Conservation (phyloP, 92 coral and sea anemone species). For the Phenganax stokvisi region DNA sequence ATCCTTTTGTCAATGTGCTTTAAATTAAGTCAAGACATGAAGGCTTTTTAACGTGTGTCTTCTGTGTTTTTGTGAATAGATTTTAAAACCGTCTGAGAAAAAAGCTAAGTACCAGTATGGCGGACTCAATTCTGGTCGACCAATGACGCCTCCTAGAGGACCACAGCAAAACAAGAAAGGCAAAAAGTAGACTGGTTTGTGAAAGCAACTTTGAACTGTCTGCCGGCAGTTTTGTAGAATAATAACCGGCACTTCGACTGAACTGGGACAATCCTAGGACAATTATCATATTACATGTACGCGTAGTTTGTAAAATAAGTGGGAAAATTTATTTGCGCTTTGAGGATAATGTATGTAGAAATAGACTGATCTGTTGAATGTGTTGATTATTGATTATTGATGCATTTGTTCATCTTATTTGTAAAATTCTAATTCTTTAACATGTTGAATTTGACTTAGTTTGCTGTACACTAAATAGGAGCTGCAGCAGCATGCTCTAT, state of each 20-base stretch:
- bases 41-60: neutral
- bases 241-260: neutral
- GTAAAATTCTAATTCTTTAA: too few relatives aligned
- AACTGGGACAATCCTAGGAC: too few relatives aligned
- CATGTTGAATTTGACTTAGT: too few relatives aligned
- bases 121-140: conserved; percentile 94
- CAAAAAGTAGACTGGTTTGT: conserved; percentile 44
- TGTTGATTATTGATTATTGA: too few relatives aligned
- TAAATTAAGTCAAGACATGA: too few relatives aligned
- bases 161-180: conserved; percentile 84
- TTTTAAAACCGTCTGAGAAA: conserved; percentile 95
- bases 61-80: conserved; percentile 45
- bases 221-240: conserved; percentile 45
- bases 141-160: conserved; percentile 93
- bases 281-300: neutral
- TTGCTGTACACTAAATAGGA: too few relatives aligned
- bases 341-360: too few relatives aligned
- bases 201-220: conserved; percentile 5
- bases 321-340: neutral
- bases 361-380: too few relatives aligned
- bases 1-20: too few relatives aligned
- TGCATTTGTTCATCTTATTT: too few relatives aligned
- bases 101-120: conserved; percentile 99
- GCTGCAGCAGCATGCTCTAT: too few relatives aligned
- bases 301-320: neutral